Evolutionary conservation across 2,113 vertebrate species (phyloP).

Genomic region (Cyprinodon variegatus): DNA sequence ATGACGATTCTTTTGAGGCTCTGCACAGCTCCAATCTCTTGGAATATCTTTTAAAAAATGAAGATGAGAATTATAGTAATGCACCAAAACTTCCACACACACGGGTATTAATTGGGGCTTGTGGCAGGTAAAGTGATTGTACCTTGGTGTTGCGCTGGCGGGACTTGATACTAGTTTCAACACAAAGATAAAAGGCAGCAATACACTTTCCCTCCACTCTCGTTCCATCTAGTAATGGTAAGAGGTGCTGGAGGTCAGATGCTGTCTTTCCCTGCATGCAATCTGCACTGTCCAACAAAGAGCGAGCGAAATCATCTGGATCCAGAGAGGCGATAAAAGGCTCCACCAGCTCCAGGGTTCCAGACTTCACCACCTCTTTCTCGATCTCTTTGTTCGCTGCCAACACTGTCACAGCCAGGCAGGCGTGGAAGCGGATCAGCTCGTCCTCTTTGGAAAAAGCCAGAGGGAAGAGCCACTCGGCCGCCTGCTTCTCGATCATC

Average conservation of each 20-base stretch:
- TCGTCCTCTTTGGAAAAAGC: slow-evolving; percentile 95
- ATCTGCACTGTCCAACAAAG: slow-evolving; percentile 87
- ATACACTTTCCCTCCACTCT: slow-evolving; percentile 95
- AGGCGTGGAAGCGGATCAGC: slow-evolving; percentile 91
- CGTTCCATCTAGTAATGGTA: slow-evolving; percentile 91
- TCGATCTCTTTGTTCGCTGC: slow-evolving; percentile 94
- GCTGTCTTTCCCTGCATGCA: slow-evolving; percentile 89
- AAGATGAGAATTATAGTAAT: background rate
- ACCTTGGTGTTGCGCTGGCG: slow-evolving; percentile 96
- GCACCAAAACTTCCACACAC: background rate
- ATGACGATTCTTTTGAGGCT: slow-evolving; percentile 94
- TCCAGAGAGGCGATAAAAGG: slow-evolving; percentile 94
- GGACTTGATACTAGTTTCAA: slow-evolving; percentile 91
- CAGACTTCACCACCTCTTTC: slow-evolving; percentile 94
- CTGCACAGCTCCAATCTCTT: slow-evolving; percentile 93
- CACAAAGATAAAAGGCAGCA: slow-evolving; percentile 94
- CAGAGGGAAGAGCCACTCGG: slow-evolving; percentile 96
- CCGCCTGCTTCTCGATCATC: slow-evolving; percentile 93
- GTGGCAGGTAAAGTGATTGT: background rate
- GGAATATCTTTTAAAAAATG: slow-evolving; percentile 86
- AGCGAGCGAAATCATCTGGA: slow-evolving; percentile 86
- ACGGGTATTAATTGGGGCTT: background rate
- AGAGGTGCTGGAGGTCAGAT: slow-evolving; percentile 89
- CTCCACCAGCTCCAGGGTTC: slow-evolving; percentile 95
- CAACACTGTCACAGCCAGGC: slow-evolving; percentile 90